Conservation (phyloP, 2,888 invertebrate genomes). For the Trilocha varians region DNA sequence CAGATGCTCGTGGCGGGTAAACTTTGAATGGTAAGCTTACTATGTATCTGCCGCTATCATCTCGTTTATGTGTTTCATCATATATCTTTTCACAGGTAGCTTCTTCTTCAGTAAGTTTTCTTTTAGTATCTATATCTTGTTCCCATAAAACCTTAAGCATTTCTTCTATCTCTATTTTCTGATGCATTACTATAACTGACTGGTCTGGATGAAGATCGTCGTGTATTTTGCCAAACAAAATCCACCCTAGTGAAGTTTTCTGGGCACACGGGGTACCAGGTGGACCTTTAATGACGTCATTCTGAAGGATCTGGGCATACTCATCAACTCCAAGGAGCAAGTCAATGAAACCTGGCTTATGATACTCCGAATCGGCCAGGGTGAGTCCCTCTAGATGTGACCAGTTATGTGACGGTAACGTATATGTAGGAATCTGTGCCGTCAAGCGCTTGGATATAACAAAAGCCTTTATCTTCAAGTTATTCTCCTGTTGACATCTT, state of each 20-base stretch:
- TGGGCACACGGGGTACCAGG: conserved; percentile 15
- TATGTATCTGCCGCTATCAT: conserved; percentile 13
- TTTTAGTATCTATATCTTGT: conserved; percentile 5
- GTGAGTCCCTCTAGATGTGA: conserved; percentile 5
- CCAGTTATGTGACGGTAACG: conserved; percentile 8
- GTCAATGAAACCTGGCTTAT: conserved; percentile 13
- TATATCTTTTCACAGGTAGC: conserved; percentile 15
- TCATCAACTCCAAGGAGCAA: conserved; percentile 15
- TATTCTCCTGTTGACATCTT: conserved; percentile 4
- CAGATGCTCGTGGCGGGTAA: conserved; percentile 3
- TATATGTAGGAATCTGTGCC: conserved; percentile 10
- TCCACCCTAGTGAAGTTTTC: conserved; percentile 18
- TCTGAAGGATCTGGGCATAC: conserved; percentile 12
- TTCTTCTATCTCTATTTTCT: conserved; percentile 8
- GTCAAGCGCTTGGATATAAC: conserved; percentile 14
- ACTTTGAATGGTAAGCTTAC: conserved; percentile 15
- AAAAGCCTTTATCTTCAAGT: conserved; percentile 9
- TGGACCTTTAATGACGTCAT: conserved; percentile 13
- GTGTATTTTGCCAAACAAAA: conserved; percentile 14
- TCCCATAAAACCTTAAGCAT: conserved; percentile 14
- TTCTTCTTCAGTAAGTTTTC: conserved; percentile 13
- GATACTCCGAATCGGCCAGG: conserved; percentile 12
- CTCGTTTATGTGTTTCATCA: conserved; percentile 10
- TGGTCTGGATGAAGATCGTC: neutral
- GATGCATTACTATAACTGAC: conserved; percentile 10